Evolutionary conservation across 2,113 vertebrate genomes (phyloP).

Genomic region (Dasyurus viverrinus): DNA sequence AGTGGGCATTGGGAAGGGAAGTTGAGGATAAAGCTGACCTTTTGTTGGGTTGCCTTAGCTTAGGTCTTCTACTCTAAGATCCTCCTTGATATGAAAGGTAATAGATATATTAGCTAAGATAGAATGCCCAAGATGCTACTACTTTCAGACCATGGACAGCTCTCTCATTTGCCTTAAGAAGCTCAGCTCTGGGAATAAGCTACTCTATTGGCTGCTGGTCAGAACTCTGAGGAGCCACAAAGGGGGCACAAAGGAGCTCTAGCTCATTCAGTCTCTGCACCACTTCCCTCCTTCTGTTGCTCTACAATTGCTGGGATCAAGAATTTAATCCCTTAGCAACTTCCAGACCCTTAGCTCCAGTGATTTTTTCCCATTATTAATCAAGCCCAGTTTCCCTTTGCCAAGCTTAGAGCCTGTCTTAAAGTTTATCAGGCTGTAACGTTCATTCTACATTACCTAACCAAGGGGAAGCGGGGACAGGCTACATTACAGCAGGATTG

Average conservation of each 20-base stretch:
- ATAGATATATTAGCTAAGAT: not conserved
- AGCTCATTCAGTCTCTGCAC: not conserved
- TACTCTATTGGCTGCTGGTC: not conserved
- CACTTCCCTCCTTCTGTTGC: not conserved
- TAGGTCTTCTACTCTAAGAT: not conserved
- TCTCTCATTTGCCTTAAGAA: not conserved
- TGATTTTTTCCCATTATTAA: not conserved
- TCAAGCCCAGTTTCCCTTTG: constrained; percentile 36
- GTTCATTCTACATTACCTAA: constrained; percentile 66
- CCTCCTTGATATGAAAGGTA: not conserved
- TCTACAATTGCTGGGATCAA: not conserved
- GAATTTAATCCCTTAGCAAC: constrained; percentile 28
- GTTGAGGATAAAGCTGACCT: not conserved
- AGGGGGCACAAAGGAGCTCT: not conserved
- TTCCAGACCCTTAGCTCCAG: constrained; percentile 11
- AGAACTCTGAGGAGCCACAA: not conserved
- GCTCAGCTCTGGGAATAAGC: not conserved
- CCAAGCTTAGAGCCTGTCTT: constrained; percentile 36
- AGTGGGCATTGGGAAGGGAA: not conserved
- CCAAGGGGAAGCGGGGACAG: constrained; percentile 17
- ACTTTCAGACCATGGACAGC: not conserved
- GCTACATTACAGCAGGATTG: constrained; percentile 39
- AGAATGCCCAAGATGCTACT: not conserved
- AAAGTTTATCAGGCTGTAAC: constrained; percentile 45
- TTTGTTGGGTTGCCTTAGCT: not conserved